Evolutionary conservation across 2,888 invertebrate species (phyloP).

Genomic region (Saturnia pavonia): DNA sequence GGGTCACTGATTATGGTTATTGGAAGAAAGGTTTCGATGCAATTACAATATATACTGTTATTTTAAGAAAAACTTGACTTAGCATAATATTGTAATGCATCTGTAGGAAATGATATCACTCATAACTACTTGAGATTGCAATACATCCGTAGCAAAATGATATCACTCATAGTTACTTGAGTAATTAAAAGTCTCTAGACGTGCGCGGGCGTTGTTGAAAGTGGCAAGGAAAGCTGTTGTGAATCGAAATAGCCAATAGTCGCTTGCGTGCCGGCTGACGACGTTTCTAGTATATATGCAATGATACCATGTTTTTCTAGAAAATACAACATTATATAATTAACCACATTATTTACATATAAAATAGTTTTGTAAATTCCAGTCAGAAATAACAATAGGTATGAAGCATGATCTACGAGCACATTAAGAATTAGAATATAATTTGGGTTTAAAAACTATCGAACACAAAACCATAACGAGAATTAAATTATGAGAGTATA

Average conservation of each 20-base stretch:
- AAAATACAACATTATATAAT: constrained; percentile 15
- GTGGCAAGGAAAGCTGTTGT: constrained; percentile 73
- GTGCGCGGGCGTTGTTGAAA: constrained; percentile 63
- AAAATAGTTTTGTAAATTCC: neutral
- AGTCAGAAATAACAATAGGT: neutral
- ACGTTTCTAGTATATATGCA: constrained; percentile 34
- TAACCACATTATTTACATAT: neutral
- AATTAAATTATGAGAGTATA: neutral
- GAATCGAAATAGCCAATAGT: constrained; percentile 67
- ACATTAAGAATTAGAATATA: neutral
- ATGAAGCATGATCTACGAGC: neutral
- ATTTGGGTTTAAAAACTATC: neutral
- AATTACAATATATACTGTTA: too few species aligned
- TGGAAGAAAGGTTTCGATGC: too few species aligned
- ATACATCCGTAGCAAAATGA: constrained; percentile 20
- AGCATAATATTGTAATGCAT: neutral
- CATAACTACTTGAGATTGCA: constrained; percentile 45
- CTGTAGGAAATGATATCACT: constrained; percentile 29
- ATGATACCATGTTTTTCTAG: constrained; percentile 14
- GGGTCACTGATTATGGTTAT: too few species aligned
- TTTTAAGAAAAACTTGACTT: too few species aligned
- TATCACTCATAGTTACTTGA: constrained; percentile 46
- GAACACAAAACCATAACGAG: neutral
- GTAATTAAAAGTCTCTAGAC: constrained; percentile 71
- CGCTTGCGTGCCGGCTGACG: constrained; percentile 54